Evolutionary conservation across 2,797 vertebrate species (phyloP).

Genomic region (Labeo calbasu): DNA sequence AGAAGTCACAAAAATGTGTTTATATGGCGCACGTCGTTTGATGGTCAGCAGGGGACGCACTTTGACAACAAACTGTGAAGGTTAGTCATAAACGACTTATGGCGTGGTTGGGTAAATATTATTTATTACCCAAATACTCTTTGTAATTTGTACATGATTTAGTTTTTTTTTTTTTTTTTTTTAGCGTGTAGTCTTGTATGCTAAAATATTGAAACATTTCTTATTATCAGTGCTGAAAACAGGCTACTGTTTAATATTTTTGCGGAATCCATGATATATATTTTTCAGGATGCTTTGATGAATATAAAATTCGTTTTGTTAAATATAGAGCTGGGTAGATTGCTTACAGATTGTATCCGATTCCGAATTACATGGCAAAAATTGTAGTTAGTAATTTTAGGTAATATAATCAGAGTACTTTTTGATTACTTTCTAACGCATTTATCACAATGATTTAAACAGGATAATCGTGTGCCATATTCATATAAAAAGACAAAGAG

Average conservation of each 20-base stretch:
- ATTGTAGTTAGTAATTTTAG: no score
- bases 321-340: no score
- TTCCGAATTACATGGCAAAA: no score
- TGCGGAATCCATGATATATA: background rate
- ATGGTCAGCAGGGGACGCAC: slow-evolving; percentile 4
- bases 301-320: background rate
- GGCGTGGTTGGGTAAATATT: background rate
- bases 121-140: background rate
- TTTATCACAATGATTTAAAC: no score
- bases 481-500: no score
- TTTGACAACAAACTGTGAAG: background rate
- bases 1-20: background rate
- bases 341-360: no score
- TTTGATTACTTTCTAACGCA: no score
- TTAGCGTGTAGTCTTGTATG: background rate
- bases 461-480: no score
- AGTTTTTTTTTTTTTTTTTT: background rate
- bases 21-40: background rate
- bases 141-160: background rate
- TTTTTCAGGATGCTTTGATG: background rate
- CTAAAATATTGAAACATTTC: background rate
- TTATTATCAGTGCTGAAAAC: background rate
- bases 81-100: background rate
- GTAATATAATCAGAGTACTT: no score
- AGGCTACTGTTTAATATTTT: background rate